Conservation (phyloP, 1,140 invertebrate species). For the Neocloeon triangulifer region DNA sequence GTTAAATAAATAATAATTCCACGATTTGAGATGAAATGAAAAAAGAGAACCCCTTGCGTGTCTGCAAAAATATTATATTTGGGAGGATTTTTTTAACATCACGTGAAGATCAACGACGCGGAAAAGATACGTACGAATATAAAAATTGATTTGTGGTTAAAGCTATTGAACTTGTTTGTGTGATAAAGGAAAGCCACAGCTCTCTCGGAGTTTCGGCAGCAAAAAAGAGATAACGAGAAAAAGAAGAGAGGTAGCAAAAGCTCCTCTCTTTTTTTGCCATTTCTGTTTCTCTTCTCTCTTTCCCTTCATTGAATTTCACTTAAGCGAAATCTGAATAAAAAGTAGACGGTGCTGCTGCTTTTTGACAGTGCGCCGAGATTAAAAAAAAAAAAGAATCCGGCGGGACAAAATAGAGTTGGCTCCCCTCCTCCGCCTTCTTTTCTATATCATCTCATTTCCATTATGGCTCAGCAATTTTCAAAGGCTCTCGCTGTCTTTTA, state of each 20-base stretch:
- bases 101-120: too few relatives aligned
- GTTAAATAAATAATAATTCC: too few relatives aligned
- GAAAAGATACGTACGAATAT: too few relatives aligned
- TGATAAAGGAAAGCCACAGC: too few relatives aligned
- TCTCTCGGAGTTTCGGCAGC: too few relatives aligned
- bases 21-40: too few relatives aligned
- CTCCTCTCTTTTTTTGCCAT: constrained; percentile 5
- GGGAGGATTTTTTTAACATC: too few relatives aligned
- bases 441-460: constrained; percentile 8
- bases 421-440: constrained; percentile 10
- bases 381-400: constrained; percentile 8
- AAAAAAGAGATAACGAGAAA: constrained; percentile 25
- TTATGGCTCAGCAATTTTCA: constrained; percentile 3
- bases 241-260: neutral
- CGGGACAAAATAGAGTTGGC: constrained; percentile 6
- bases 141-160: too few relatives aligned
- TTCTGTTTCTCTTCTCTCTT: constrained; percentile 2
- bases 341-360: constrained; percentile 8
- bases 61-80: too few relatives aligned
- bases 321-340: too few relatives aligned
- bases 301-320: constrained; percentile 4
- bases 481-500: constrained; percentile 4
- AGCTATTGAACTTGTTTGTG: too few relatives aligned
- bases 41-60: too few relatives aligned
- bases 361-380: constrained; percentile 13